Base-by-base conservation (phyloP, 2,888 invertebrate genomes). In the Crioceris asparagi region DNA sequence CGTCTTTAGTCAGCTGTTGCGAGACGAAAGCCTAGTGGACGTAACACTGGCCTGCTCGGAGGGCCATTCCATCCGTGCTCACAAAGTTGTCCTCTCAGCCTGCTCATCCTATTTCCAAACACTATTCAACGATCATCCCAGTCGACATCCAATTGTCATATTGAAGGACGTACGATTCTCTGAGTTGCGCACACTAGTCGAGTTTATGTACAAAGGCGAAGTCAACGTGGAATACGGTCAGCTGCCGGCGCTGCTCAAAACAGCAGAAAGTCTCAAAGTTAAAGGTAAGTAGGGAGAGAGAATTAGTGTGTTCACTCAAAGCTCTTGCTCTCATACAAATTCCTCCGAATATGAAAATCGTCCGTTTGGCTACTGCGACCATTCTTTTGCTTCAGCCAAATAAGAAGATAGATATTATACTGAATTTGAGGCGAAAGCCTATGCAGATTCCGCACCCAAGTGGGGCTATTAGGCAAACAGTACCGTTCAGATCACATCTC, bases 191-290 rank as follows among this genome's bases (percentile, higher is more conserved):
- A 90, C 90, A 54, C 79, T 91, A 63, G 83, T 91, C 65, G 88
- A 90, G 76, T 91, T 90, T 79, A 91, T 91, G 90, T 91, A 91
- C 77, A 85, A 87, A 69, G 90, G 90, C 61, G 90, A 91, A 70
- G 90, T 91, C 58, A 88, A 88, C 81, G 87, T 91, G 62, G 86
- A 88, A 71, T 87, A 87, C 69, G 87, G 87, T 72, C 86, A 87
- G 72, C 75, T 90, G 64, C 85, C 86, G 64, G 84, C 87, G 56
- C 76, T 90, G 59, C 77, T 90, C 55, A 87, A 86, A 70, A 90
- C 88, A 61, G 90, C 90, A 59, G 88, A 90, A 70, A 88, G 87
- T 67, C 79, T 90, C 50, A 87, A 90, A 73, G 88, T 90, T 45
- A 87, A 90, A 70, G 90, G 54, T 53, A 42, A 40, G 41, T 40